These are phyloP conservation scores for Ditula angustiorana DNA, from an alignment of 2,888 invertebrate species.

Conservation along the genomic window DNA sequence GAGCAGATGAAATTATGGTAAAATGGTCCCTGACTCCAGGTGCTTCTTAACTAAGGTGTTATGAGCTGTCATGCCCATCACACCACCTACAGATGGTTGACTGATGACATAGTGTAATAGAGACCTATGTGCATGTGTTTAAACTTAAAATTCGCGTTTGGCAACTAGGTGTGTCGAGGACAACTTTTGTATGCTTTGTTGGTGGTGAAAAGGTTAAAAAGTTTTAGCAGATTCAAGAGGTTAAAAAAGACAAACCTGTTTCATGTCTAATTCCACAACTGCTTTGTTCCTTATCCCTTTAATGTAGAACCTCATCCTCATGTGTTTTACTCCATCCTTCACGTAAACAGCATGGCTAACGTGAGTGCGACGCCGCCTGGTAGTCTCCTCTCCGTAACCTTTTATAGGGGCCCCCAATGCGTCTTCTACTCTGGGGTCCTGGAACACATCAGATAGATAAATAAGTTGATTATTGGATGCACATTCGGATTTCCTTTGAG, in stretches of 20 bases:
- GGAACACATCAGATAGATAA: slow-evolving; percentile 41
- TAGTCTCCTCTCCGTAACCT: slow-evolving; percentile 94
- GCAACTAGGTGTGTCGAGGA: no score
- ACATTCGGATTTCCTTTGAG: not conserved
- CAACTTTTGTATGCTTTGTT: no score
- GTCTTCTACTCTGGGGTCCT: slow-evolving; percentile 91
- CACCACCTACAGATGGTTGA: no score
- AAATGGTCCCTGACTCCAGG: no score
- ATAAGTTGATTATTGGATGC: not conserved
- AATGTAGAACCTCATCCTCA: slow-evolving; percentile 96
- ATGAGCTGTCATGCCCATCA: no score
- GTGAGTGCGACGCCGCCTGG: slow-evolving; percentile 93
- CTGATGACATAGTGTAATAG: no score
- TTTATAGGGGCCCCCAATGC: slow-evolving; percentile 96
- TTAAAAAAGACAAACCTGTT: slow-evolving; percentile 85
- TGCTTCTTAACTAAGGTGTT: no score
- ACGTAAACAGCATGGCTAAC: slow-evolving; percentile 92
- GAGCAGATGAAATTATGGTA: no score
- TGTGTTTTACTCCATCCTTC: slow-evolving; percentile 90
- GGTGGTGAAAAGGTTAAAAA: no score
- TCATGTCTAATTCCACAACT: slow-evolving; percentile 94
- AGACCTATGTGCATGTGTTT: no score
- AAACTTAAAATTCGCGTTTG: no score
- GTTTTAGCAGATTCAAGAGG: no score
- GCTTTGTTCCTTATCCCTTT: slow-evolving; percentile 93